A percentile compares a stretch with the other conserved stretches of the same genome.
These are phyloP conservation scores for Koerneria pararmatus DNA, from an alignment of 2,888 invertebrate species.

Conservation along the genomic window DNA sequence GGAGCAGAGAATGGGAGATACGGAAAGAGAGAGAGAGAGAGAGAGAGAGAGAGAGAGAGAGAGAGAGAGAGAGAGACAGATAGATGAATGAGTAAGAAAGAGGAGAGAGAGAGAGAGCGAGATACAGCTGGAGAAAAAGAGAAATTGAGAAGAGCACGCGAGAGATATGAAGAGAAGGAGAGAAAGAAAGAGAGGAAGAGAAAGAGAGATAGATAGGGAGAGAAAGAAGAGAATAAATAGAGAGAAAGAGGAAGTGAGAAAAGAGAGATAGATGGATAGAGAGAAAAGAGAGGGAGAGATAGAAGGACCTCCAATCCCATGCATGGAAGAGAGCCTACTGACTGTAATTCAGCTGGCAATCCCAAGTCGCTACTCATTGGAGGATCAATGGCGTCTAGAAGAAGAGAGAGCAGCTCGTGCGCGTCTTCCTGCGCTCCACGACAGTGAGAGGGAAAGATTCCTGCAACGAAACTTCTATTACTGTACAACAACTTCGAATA, in stretches of 20 bases:
- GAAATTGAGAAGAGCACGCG: not conserved
- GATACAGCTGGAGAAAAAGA: not conserved
- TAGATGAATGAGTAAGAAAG: no score
- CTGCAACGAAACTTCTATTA: slow-evolving; percentile 15
- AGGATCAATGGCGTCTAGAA: slow-evolving; percentile 45
- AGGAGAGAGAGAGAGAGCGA: not conserved
- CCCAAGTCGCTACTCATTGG: slow-evolving; percentile 11
- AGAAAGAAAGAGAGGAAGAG: not conserved
- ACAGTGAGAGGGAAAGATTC: slow-evolving; percentile 32
- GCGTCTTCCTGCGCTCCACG: slow-evolving; percentile 49
- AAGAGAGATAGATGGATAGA: not conserved
- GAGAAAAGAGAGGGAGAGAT: not conserved
- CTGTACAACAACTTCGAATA: not conserved
- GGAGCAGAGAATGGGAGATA: not conserved
- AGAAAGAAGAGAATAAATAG: not conserved
- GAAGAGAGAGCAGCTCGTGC: slow-evolving; percentile 45
- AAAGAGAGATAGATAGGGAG: not conserved
- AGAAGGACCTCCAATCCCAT: not conserved
- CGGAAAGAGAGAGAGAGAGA: slow-evolving; percentile 4
- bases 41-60: not conserved
- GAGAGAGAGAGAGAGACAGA: not conserved
- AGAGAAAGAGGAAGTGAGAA: not conserved
- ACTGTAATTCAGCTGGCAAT: not conserved
- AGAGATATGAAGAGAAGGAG: no score
- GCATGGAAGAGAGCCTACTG: not conserved